Base-by-base conservation (phyloP, 2,888 invertebrate species). In the Oithona nana region DNA sequence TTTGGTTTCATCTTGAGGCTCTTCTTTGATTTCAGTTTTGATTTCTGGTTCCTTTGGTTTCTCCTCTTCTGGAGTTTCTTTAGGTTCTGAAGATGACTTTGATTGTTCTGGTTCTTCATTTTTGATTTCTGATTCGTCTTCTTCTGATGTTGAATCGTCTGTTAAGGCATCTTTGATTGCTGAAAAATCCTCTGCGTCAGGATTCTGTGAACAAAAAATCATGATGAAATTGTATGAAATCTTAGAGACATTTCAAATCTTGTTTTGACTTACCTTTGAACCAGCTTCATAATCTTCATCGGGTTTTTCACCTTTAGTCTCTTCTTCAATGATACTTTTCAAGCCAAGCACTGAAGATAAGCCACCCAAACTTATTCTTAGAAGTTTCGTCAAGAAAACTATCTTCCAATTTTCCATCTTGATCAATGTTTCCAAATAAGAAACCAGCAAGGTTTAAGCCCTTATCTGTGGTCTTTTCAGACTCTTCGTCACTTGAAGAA, bases 351-450 rank as follows among this genome's bases (percentile, higher is more conserved):
- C 16, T 29, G 28, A 28, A 8, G 28, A 28, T 13, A 57, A 28
- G 4, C 57, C 57, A 11, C 30, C 13, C 57, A 57, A n/a, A 2
- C 2, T 28, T 28, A n/a, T 30, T 28, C 2, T n/a, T 3, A n/a
- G 57, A 28, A 11, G 28, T n/a, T 2, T 28, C 24, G 28, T 28
- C 57, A 20, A 26, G 26, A 30, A 28, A 57, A 57, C 29, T 30
- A 1, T 2, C 30, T 8, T 57, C 57, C 30, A 57, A 29, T n/a
- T 57, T 57, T 30, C 57, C 57, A 2, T n/a, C 20, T 1, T n/a
- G 28, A 29, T 57, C 57, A 24, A 57, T 28, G 28, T 57, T 57
- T 28, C 57, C 57, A 29, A 57, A 57, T 28, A 57, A n/a, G 20
- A 57, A 57, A 28, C 57, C 57, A 24, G 57, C 22, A 1, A 57